These are phyloP conservation scores for Drosophila setosimentum DNA, from an alignment of 2,888 invertebrate genomes.

Conservation along the genomic window DNA sequence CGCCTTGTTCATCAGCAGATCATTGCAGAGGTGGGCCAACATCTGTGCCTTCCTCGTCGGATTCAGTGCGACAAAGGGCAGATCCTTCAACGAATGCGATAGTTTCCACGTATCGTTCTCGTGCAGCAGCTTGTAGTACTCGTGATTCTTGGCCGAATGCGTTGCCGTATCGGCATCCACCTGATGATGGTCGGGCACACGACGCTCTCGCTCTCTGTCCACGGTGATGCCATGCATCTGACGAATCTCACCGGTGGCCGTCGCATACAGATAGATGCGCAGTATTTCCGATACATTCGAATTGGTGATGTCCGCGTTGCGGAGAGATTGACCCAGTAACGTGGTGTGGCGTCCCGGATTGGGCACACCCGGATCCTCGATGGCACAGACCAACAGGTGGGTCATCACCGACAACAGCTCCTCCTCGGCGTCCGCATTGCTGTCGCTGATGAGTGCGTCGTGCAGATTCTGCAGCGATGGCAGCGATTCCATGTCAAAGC, in stretches of 20 bases:
- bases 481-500: constrained; percentile 95
- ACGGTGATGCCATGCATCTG: constrained; percentile 92
- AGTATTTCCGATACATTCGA: constrained; percentile 96
- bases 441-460: constrained; percentile 91
- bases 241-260: constrained; percentile 94
- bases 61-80: constrained; percentile 94
- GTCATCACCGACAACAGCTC: constrained; percentile 95
- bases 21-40: constrained; percentile 96
- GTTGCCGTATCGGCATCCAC: constrained; percentile 89
- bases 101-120: constrained; percentile 92
- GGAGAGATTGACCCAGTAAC: constrained; percentile 94
- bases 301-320: constrained; percentile 95
- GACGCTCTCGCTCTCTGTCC: constrained; percentile 92
- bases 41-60: constrained; percentile 95
- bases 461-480: constrained; percentile 95
- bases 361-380: constrained; percentile 97
- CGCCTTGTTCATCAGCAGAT: constrained; percentile 96
- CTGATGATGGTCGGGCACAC: constrained; percentile 93
- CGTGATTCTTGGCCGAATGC: constrained; percentile 91
- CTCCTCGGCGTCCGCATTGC: constrained; percentile 92
- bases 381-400: constrained; percentile 95
- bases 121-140: constrained; percentile 92
- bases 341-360: constrained; percentile 96
- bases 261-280: constrained; percentile 95
- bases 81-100: constrained; percentile 92